Conservation (phyloP, 2,888 invertebrate species). For the Dusona sp. region DNA sequence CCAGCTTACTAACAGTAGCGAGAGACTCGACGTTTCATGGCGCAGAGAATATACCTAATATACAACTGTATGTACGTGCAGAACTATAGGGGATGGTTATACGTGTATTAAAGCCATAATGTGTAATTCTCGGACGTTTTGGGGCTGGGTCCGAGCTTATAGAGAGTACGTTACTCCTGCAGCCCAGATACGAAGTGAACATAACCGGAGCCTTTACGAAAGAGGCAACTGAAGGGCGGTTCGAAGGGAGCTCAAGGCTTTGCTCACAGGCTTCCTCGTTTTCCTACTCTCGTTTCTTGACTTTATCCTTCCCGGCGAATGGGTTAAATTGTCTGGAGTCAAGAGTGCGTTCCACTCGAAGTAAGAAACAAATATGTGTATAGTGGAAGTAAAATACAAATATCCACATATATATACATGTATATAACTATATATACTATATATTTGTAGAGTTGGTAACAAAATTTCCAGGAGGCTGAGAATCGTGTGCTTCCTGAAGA, state of each 20-base stretch:
- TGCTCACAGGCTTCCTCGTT: slow-evolving; percentile 31
- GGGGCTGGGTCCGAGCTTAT: slow-evolving; percentile 25
- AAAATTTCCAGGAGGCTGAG: slow-evolving; percentile 45
- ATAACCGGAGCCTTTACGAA: slow-evolving; percentile 27
- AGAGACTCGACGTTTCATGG: slow-evolving; percentile 30
- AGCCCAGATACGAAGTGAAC: slow-evolving; percentile 40
- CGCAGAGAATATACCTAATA: slow-evolving; percentile 20
- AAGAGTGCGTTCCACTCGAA: slow-evolving; percentile 66
- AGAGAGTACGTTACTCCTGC: slow-evolving; percentile 26
- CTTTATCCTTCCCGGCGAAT: slow-evolving; percentile 43
- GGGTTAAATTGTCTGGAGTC: slow-evolving; percentile 66
- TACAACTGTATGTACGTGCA: slow-evolving; percentile 11
- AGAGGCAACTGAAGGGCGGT: slow-evolving; percentile 4
- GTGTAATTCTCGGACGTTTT: slow-evolving; percentile 48
- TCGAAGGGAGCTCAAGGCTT: slow-evolving; percentile 16
- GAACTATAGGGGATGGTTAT: slow-evolving; percentile 19
- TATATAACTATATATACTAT: neutral
- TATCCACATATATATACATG: neutral
- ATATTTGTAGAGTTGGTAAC: slow-evolving; percentile 13
- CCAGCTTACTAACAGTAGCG: slow-evolving; percentile 51
- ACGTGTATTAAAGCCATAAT: slow-evolving; percentile 21
- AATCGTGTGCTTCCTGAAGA: slow-evolving; percentile 31
- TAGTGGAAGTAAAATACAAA: slow-evolving; percentile 25
- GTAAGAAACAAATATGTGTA: slow-evolving; percentile 61
- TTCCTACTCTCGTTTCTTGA: neutral